Evolutionary conservation across 2,797 vertebrate species (phyloP).

Genomic region (Columba guinea): DNA sequence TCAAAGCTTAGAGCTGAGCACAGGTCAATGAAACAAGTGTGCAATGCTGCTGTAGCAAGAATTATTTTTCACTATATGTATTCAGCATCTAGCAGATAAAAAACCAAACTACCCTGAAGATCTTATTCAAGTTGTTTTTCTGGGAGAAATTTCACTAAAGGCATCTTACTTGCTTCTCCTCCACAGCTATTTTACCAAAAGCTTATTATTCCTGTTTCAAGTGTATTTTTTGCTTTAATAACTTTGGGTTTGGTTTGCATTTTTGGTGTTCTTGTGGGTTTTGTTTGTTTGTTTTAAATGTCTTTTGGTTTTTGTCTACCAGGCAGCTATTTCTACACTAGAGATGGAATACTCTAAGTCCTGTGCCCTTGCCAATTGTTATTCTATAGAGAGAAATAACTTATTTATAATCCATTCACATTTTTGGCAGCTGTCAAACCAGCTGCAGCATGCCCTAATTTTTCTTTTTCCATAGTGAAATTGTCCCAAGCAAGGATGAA

Average conservation of each 20-base stretch:
- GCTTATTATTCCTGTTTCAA: not conserved
- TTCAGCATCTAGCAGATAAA: not conserved
- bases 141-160: not conserved
- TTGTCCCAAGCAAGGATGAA: not conserved
- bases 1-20: not conserved
- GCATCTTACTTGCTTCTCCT: not conserved
- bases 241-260: not conserved
- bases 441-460: not conserved
- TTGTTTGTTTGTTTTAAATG: no score
- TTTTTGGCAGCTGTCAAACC: constrained; percentile 3
- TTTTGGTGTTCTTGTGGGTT: no score
- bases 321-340: not conserved
- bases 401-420: not conserved
- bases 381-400: not conserved
- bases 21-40: not conserved
- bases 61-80: not conserved
- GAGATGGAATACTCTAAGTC: not conserved
- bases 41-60: not conserved
- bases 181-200: not conserved
- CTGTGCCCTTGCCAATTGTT: not conserved
- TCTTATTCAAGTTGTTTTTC: not conserved
- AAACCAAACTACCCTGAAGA: not conserved
- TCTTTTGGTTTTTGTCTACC: not conserved
- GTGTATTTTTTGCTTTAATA: not conserved
- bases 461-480: not conserved